Evolutionary conservation across 2,797 vertebrate species (phyloP).

Genomic region (Notoglanidium macrostoma): DNA sequence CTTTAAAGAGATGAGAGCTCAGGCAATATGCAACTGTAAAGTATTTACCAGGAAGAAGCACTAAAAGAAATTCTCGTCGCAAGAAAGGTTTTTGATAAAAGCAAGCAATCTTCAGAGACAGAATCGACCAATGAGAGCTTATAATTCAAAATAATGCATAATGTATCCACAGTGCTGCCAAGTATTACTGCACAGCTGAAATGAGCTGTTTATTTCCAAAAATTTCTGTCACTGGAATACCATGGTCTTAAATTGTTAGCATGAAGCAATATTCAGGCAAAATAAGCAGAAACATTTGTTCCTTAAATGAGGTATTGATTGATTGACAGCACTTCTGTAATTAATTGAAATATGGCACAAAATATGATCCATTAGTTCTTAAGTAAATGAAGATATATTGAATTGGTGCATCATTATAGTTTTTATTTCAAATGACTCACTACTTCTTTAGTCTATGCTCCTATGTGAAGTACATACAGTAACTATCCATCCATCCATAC

Average conservation of each 20-base stretch:
- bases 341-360: background rate
- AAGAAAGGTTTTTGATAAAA: conserved; percentile 5
- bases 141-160: background rate
- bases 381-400: background rate
- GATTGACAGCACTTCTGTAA: background rate
- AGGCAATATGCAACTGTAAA: background rate
- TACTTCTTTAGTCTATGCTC: background rate
- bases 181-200: background rate
- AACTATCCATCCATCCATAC: too few relatives aligned
- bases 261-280: background rate
- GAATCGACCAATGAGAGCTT: background rate
- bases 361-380: background rate
- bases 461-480: background rate
- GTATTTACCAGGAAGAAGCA: background rate
- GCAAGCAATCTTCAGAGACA: background rate
- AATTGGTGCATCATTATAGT: background rate
- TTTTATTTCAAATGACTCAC: background rate
- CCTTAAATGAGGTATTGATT: background rate
- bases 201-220: background rate
- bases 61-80: background rate
- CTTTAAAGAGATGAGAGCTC: conserved; percentile 9
- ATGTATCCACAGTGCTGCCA: background rate
- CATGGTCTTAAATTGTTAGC: background rate
- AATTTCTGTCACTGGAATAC: background rate
- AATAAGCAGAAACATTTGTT: background rate